Evolutionary conservation across 64 coral and sea anemone genomes (phyloP).

Genomic region (Actinia tenebrosa): DNA sequence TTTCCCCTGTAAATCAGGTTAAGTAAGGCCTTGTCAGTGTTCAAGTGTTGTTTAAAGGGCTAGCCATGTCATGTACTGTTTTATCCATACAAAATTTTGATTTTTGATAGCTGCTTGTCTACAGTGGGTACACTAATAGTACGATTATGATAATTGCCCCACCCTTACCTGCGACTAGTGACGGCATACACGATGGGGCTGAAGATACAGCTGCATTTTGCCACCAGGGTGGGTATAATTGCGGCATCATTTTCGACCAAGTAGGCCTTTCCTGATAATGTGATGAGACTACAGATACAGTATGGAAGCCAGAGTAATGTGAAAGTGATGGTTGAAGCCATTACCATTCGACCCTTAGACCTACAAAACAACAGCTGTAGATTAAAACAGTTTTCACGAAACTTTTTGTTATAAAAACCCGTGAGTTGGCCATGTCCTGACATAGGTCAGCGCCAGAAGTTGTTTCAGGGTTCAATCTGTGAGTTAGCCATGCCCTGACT

Average conservation of each 20-base stretch:
- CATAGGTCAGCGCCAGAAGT: background rate
- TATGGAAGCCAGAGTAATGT: constrained; percentile 41
- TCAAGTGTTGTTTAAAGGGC: too few relatives aligned
- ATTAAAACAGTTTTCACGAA: too few relatives aligned
- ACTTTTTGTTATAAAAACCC: too few relatives aligned
- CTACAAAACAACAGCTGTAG: background rate
- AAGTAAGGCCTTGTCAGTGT: too few relatives aligned
- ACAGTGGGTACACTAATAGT: too few relatives aligned
- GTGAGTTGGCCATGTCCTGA: background rate
- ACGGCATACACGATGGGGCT: constrained; percentile 35
- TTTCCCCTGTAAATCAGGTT: too few relatives aligned
- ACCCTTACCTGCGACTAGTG: constrained; percentile 40
- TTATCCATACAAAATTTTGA: too few relatives aligned
- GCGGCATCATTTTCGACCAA: background rate
- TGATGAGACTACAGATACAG: constrained; percentile 18
- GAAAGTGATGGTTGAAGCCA: constrained; percentile 8
- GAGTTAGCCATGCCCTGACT: background rate
- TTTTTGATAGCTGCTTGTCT: too few relatives aligned
- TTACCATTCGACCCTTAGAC: constrained; percentile 14
- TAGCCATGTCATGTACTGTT: too few relatives aligned
- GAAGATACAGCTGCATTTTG: constrained; percentile 37
- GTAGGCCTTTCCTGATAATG: background rate
- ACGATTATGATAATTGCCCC: background rate
- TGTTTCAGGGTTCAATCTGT: too few relatives aligned
- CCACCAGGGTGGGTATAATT: constrained; percentile 13